These are phyloP conservation scores for Eulemur rufifrons DNA, from an alignment of 2,113 vertebrate species.

Conservation along the genomic window DNA sequence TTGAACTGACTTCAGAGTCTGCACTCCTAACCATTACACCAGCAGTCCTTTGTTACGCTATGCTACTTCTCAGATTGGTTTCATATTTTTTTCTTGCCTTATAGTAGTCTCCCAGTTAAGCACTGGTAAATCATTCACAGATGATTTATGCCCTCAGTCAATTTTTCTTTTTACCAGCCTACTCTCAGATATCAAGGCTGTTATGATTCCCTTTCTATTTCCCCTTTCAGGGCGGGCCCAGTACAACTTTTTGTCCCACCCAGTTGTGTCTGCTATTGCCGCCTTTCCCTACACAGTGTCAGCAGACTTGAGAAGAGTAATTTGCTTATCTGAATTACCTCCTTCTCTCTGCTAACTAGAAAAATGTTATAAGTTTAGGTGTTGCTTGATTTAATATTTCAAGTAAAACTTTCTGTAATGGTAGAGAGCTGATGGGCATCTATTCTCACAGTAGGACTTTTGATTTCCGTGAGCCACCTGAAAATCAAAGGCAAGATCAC, in stretches of 20 bases:
- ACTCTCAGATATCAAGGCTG: neutral
- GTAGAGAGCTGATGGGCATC: neutral
- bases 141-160: neutral
- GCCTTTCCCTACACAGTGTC: neutral
- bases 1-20: neutral
- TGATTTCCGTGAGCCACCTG: neutral
- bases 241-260: neutral
- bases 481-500: neutral
- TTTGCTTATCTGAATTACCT: neutral
- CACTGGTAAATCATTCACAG: slow-evolving; percentile 1
- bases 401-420: neutral
- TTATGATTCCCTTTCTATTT: neutral
- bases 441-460: neutral
- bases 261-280: neutral
- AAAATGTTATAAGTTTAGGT: neutral
- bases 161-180: neutral
- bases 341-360: neutral
- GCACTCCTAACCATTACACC: neutral
- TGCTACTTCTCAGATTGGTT: neutral
- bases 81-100: neutral
- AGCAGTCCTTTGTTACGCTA: neutral
- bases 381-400: slow-evolving; percentile 12
- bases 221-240: neutral
- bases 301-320: neutral
- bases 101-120: neutral